phyloP scores from a whole-genome alignment of 2,113 vertebrate species.

The Astur gentilis region DNA sequence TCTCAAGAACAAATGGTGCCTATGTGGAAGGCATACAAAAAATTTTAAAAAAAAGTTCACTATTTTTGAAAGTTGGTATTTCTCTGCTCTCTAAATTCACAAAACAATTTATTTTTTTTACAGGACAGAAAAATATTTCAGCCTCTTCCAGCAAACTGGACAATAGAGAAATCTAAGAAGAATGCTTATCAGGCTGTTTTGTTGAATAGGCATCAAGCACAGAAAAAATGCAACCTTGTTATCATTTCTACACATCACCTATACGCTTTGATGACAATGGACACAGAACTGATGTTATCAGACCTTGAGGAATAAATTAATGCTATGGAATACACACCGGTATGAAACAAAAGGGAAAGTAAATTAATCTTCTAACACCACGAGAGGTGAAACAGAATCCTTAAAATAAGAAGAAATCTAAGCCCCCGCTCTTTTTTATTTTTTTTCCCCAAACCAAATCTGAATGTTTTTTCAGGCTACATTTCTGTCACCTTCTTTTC shows the following conservation, averaged over 20 bases:
- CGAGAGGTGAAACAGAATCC: neutral
- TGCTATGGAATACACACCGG: neutral
- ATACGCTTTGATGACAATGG: neutral
- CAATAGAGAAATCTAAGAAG: neutral
- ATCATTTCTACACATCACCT: constrained; percentile 12
- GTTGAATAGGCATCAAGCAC: constrained; percentile 5
- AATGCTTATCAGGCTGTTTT: constrained; percentile 3
- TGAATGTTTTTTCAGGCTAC: neutral
- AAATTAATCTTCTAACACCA: constrained; percentile 17
- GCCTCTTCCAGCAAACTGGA: neutral
- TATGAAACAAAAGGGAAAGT: neutral
- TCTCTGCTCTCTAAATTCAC: neutral
- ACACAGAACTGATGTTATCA: constrained; percentile 10
- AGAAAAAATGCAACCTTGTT: constrained; percentile 29
- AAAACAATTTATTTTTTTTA: neutral
- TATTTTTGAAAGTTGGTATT: neutral
- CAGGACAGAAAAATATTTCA: neutral
- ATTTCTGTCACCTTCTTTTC: neutral
- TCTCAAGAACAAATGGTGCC: neutral
- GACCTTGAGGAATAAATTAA: constrained; percentile 44
- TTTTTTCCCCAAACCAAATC: neutral
- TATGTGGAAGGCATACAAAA: neutral
- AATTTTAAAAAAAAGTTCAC: neutral
- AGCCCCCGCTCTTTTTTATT: neutral
- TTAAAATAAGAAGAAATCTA: neutral